Evolutionary conservation across 2,797 vertebrate species (phyloP).

Genomic region (Enteromius afrohamiltoni): DNA sequence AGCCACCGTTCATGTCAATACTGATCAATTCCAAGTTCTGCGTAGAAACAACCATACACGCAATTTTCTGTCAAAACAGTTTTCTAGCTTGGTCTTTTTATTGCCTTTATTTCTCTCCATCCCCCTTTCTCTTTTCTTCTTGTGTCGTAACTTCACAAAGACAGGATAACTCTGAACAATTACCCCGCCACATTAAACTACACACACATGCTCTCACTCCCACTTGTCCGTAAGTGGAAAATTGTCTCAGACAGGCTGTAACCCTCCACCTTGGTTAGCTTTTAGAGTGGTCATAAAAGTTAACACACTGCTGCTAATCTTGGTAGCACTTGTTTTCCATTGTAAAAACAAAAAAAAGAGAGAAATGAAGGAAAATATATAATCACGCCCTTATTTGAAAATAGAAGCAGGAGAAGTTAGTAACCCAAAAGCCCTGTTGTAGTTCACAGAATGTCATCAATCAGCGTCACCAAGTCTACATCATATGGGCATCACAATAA

Average conservation of each 20-base stretch:
- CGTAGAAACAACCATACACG: neutral
- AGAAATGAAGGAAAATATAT: slow-evolving; percentile 7
- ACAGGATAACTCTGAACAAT: slow-evolving; percentile 54
- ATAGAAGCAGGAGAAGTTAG: neutral
- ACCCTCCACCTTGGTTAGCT: slow-evolving; percentile 48
- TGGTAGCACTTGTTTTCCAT: slow-evolving; percentile 61
- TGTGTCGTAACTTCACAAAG: slow-evolving; percentile 10
- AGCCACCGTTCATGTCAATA: neutral
- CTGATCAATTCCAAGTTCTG: neutral
- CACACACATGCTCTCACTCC: slow-evolving; percentile 17
- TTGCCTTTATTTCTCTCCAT: slow-evolving; percentile 19
- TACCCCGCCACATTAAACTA: slow-evolving; percentile 12
- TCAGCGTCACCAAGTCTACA: neutral
- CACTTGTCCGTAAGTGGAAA: slow-evolving; percentile 40
- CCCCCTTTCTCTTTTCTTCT: slow-evolving; percentile 15
- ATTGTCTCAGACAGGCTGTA: slow-evolving; percentile 36
- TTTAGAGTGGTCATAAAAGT: slow-evolving; percentile 51
- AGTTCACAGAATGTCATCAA: slow-evolving; percentile 2
- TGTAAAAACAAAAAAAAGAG: slow-evolving; percentile 43
- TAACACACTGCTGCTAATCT: slow-evolving; percentile 60
- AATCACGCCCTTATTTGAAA: neutral
- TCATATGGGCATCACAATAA: neutral
- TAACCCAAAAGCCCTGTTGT: neutral
- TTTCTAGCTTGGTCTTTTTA: slow-evolving; percentile 4
- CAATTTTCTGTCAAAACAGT: neutral